Base-by-base conservation (phyloP, 1,140 invertebrate genomes). In the Conus betulinus region DNA sequence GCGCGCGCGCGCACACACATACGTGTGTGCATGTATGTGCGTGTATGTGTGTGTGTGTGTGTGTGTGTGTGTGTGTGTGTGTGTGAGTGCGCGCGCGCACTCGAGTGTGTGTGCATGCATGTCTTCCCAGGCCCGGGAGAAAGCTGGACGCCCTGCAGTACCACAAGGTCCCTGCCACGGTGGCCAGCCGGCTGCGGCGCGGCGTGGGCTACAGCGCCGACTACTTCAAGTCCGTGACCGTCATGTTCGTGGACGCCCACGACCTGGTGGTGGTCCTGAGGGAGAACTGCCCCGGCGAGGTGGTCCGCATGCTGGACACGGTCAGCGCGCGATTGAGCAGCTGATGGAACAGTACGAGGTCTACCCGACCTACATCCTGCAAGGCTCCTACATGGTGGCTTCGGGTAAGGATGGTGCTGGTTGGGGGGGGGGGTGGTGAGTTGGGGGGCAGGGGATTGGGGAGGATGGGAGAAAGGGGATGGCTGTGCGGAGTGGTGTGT, bases 111-210 rank as follows among this genome's bases (percentile, higher is more conserved):
- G 5, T 74, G 17, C 17, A 10, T 74, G 17, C 17, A 11, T 25
- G 71, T n/a, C 7, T n/a, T 23, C 71, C 76, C 76, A 78, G 76
- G 76, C n/a, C 10, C n/a, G 39, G 20, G 76, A 93, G 78, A 88
- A 90, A 55, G 27, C 93, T 92, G 7, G 94, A 94, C 88, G 92
- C 89, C 57, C 91, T 94, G 83, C 90, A 93, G 23, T 93, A 92
- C 83, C 91, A 94, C 89, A 94, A 93, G 93, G 93, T 98, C 51
- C 97, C 90, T 4, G 88, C 53, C 71, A 76, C 85, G 15, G 87
- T 90, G 20, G 88, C 91, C 6, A 89, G 89, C 2, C 60, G 87
- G 17, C 85, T 91, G 8, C 90, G 90, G 57, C 63, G 55, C 51
- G 60, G 78, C 13, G 60, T 78, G 8, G 67, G 74, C 6, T 71